These are phyloP conservation scores for Ornithoptera alexandrae DNA, from an alignment of 2,888 invertebrate species.

Conservation along the genomic window DNA sequence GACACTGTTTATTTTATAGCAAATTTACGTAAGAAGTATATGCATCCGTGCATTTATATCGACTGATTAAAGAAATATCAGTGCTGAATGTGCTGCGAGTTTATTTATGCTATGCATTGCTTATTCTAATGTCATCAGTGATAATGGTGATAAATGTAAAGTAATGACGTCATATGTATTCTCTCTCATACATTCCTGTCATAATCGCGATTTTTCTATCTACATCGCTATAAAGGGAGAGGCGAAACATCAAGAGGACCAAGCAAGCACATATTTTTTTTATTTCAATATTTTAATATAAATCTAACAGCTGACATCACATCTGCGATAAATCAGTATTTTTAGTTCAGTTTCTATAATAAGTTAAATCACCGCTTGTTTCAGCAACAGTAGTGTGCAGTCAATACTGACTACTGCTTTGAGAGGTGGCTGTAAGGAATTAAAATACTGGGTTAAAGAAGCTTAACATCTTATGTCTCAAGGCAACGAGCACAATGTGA, in stretches of 20 bases:
- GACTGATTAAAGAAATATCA: conserved; percentile 41
- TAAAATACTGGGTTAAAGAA: neutral
- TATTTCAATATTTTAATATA: conserved; percentile 14
- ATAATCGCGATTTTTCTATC: conserved; percentile 41
- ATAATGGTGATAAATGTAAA: neutral
- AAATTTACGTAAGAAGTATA: conserved; percentile 46
- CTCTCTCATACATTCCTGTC: conserved; percentile 53
- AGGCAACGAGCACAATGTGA: no score
- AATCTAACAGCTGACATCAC: conserved; percentile 2
- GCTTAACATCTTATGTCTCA: no score
- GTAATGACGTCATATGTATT: conserved; percentile 39
- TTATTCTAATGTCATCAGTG: conserved; percentile 30
- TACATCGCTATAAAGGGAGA: conserved; percentile 25
- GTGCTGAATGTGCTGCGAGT: neutral
- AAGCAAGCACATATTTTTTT: conserved; percentile 37
- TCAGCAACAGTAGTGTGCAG: no score
- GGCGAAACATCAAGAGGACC: conserved; percentile 36
- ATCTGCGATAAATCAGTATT: conserved; percentile 24
- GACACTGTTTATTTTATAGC: conserved; percentile 60
- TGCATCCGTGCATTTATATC: conserved; percentile 65
- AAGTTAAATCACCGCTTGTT: conserved; percentile 11
- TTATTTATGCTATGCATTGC: conserved; percentile 6
- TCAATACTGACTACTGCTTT: no score
- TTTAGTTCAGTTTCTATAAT: conserved; percentile 9
- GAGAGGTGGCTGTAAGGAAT: no score